Base-by-base conservation (phyloP, 2,888 invertebrate genomes). In the Neoascia interrupta region DNA sequence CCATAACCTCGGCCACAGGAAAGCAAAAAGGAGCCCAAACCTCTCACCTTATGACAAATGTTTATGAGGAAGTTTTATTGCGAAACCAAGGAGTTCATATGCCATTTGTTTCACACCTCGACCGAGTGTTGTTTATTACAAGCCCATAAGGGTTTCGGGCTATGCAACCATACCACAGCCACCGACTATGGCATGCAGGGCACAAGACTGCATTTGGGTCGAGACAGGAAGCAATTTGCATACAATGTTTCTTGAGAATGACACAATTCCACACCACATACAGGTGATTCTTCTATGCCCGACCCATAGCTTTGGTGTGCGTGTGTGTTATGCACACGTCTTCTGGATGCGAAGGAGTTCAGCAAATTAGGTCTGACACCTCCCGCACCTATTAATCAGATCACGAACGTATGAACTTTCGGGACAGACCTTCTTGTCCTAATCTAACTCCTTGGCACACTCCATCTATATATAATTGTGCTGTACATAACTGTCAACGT, bases 41-140 rank as follows among this genome's bases (percentile, higher is more conserved):
- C 73, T 66, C 79, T 73, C 79, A 79, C 73, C 79, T 66, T 73
- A 79, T 79, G 79, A 79, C 79, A 79, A 79, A 79, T 79, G 73
- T 79, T 79, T 79, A 73, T 68, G 79, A 73, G 66, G 28, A 79
- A 68, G 73, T 79, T 79, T 79, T 79, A 79, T 79, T 73, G 79
- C 66, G 36, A 73, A 61, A 61, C 60, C 61, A 79, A 79, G 61
- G 66, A 79, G 79, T 79, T 79, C 79, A 79, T 79, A 66, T 73
- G 79, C 54, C 73, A 73, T 73, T 79, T 68, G 79, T 19, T 73
- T 79, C 66, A 66, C 79, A 79, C 79, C 79, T 79, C 73, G 26
- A 61, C 79, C 73, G 37, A 68, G 66, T 73, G 60, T 73, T 79
- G 73, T 79, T 73, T 79, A 79, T 79, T 79, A 68, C 56, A 79